phyloP scores from a whole-genome alignment of 2,888 invertebrate species.

The Sinentomon sp. region DNA sequence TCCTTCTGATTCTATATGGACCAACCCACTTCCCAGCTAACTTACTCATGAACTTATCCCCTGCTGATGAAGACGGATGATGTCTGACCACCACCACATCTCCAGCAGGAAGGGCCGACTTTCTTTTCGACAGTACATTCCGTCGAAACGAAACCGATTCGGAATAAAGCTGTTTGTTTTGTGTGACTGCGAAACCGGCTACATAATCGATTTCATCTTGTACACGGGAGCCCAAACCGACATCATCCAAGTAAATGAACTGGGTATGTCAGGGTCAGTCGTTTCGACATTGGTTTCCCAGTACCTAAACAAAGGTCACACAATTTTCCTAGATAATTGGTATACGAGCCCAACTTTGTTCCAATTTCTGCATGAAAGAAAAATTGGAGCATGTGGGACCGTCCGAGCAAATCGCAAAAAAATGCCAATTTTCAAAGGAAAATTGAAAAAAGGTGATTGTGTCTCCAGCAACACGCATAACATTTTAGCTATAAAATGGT shows the following conservation, averaged over 20 bases:
- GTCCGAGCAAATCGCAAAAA: constrained; percentile 7
- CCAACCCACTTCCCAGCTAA: too few relatives aligned
- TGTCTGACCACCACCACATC: constrained; percentile 6
- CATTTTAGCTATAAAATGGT: too few relatives aligned
- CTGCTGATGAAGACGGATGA: too few relatives aligned
- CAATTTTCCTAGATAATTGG: constrained; percentile 9
- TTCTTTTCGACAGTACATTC: constrained; percentile 11
- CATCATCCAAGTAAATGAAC: constrained; percentile 16
- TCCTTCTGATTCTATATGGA: too few relatives aligned
- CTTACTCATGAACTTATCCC: too few relatives aligned
- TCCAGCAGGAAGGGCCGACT: constrained; percentile 3
- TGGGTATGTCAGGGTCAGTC: constrained; percentile 9
- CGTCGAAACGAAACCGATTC: constrained; percentile 10
- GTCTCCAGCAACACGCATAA: constrained; percentile 17
- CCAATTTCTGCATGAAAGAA: background rate
- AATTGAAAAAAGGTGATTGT: constrained; percentile 10
- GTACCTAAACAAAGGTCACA: background rate
- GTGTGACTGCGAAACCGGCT: constrained; percentile 5
- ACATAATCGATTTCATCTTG: too few relatives aligned
- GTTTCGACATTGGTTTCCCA: constrained; percentile 2
- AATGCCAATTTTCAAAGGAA: constrained; percentile 12
- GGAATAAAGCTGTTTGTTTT: constrained; percentile 12
- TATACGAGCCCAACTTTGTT: constrained; percentile 5
- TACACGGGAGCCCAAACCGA: too few relatives aligned
- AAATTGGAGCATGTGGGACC: constrained; percentile 8